phyloP scores from a whole-genome alignment of 2,113 vertebrate species.

The Passer domesticus region DNA sequence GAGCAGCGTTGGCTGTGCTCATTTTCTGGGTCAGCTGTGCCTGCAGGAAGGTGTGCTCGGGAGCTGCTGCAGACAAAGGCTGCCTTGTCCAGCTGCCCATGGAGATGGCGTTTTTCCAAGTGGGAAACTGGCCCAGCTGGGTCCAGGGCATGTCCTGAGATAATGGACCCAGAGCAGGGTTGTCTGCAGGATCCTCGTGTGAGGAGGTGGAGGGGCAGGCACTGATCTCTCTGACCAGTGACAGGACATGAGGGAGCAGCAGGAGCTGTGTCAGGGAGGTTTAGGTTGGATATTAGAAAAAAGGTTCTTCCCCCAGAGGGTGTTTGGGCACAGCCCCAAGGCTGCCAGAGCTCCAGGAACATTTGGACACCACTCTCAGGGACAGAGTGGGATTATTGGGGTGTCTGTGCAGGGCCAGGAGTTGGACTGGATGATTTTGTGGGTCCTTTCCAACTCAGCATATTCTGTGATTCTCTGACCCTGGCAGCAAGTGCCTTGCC shows the following conservation, averaged over 20 bases:
- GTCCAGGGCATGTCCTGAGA: background rate
- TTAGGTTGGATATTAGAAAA: background rate
- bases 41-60: background rate
- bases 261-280: background rate
- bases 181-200: accelerated
- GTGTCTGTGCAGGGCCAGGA: background rate
- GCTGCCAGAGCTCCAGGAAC: background rate
- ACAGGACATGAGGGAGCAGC: background rate
- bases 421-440: background rate
- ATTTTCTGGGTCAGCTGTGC: conserved; percentile 21
- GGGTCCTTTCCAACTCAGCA: background rate
- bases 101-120: accelerated
- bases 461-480: background rate
- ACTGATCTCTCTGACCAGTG: background rate
- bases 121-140: background rate
- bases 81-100: background rate
- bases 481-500: background rate
- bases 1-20: accelerated
- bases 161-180: background rate
- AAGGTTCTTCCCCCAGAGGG: background rate
- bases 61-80: background rate
- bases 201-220: background rate
- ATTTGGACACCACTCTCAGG: background rate
- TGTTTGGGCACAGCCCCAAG: accelerated
- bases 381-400: background rate